Base-by-base conservation (phyloP, 2,797 vertebrate species). In the Fratercula arctica region DNA sequence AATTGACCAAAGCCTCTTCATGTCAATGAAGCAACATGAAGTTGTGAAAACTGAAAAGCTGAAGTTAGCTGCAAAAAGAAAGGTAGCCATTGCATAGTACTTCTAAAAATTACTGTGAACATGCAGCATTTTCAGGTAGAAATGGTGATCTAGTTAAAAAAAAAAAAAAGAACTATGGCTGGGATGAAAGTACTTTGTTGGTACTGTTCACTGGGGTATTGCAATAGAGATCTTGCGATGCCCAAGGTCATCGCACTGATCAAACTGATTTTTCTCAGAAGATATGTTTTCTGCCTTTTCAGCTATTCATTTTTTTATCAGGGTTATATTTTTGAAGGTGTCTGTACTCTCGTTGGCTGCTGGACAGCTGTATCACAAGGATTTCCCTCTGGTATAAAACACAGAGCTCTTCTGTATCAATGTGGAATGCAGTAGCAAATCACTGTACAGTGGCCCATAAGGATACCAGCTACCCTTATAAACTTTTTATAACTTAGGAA, bases 401-500 rank as follows among this genome's bases (percentile, higher is more conserved):
- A 98, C 97, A 98, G 98, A 98, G 95, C 90, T 95, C 96, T 97
- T 98, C 98, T 98, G 98, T 98, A 96, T 98, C 97, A 87, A 77
- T 56, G 91, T 97, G 98, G 97, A 98, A 98, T 98, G 98, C 96
- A 97, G 97, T 96, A 98, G 98, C 97, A 96, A 97, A 97, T 97
- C 97, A 95, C 96, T 97, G 98, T 86, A 78, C 97, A 97, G 98
- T 97, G 97, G 96, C 96, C 96, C 97, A 97, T 98, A 97, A 98
- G 98, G 96, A 98, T 98, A 96, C 98, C 97, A 97, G 98, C 97
- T 98, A 98, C 97, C 95, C 97, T 97, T 97, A 98, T 98, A 98
- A 98, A 98, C 97, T 97, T 98, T 98, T 98, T 98, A 98, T 98
- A 98, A 98, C 97, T 97, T 97, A 97, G 97, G 97, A 98, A 98